phyloP scores from a whole-genome alignment of 2,113 vertebrate genomes.

The Heteronetta atricapilla region DNA sequence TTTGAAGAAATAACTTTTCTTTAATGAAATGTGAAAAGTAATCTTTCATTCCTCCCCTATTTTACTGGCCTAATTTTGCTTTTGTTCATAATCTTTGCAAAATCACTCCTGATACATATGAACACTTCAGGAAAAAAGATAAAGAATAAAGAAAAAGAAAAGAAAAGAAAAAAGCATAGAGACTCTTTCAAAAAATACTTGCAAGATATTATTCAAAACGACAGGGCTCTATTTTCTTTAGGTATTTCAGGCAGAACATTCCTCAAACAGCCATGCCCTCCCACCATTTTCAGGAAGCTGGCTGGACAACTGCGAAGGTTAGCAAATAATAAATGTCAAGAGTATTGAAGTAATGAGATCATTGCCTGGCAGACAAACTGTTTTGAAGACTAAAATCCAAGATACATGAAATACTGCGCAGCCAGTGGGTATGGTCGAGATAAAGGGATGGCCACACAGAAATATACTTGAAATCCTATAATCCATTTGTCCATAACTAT shows the following conservation, averaged over 20 bases:
- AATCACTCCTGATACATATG: neutral
- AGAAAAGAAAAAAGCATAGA: neutral
- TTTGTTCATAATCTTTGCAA: neutral
- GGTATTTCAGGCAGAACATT: neutral
- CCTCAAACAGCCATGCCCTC: neutral
- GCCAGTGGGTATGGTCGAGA: neutral
- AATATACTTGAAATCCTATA: conserved; percentile 4
- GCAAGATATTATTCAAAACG: neutral
- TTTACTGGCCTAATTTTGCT: neutral
- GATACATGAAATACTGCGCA: neutral
- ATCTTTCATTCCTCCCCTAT: neutral
- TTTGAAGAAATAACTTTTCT: neutral
- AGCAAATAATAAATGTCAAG: conserved; percentile 1
- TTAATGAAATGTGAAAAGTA: neutral
- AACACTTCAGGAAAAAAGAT: neutral
- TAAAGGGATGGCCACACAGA: neutral
- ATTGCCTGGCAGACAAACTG: neutral
- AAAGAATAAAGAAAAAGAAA: neutral
- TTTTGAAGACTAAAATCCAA: neutral
- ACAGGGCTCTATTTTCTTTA: neutral
- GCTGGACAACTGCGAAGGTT: neutral
- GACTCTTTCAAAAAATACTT: neutral
- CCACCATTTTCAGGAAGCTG: neutral
- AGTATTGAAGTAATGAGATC: neutral
- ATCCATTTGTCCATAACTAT: conserved; percentile 37